phyloP scores from a whole-genome alignment of 2,888 invertebrate species.

The Eudasyphora cyanicolor region DNA sequence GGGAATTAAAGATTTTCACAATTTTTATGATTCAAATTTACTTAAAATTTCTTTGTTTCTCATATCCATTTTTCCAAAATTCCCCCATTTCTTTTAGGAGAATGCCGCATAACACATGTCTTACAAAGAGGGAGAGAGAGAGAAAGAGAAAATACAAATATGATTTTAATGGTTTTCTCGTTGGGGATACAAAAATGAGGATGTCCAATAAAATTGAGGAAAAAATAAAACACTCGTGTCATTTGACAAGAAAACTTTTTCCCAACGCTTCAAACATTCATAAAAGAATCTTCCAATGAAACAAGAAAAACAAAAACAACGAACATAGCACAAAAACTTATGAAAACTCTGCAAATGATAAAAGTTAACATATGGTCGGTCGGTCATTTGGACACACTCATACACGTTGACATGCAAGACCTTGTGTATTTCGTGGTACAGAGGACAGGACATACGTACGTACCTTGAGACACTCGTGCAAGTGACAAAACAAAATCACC shows the following conservation, averaged over 20 bases:
- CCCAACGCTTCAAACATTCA: slow-evolving; percentile 46
- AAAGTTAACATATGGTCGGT: slow-evolving; percentile 61
- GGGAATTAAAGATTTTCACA: not conserved
- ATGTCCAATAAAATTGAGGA: not conserved
- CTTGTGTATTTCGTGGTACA: not conserved
- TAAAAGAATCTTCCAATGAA: slow-evolving; percentile 26
- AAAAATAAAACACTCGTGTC: not conserved
- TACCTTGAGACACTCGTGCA: slow-evolving; percentile 21
- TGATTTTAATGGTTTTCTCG: slow-evolving; percentile 38
- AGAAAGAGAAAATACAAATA: slow-evolving; percentile 44
- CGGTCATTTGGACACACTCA: no score
- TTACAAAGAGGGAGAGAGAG: no score
- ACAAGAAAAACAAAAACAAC: slow-evolving; percentile 46
- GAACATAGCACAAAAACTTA: slow-evolving; percentile 36
- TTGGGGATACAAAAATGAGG: slow-evolving; percentile 19
- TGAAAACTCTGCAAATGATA: slow-evolving; percentile 43
- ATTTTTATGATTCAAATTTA: no score
- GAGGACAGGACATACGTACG: not conserved
- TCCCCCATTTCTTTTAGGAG: not conserved
- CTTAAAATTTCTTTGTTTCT: no score
- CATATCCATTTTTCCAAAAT: no score
- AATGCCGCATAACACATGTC: slow-evolving; percentile 12
- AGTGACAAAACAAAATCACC: slow-evolving; percentile 56
- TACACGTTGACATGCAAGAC: not conserved
- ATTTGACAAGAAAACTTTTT: slow-evolving; percentile 52